Evolutionary conservation across 2,797 vertebrate genomes (phyloP), one percentile per base, ranked within the genome.

Genomic region (Neosalanx taihuensis): DNA sequence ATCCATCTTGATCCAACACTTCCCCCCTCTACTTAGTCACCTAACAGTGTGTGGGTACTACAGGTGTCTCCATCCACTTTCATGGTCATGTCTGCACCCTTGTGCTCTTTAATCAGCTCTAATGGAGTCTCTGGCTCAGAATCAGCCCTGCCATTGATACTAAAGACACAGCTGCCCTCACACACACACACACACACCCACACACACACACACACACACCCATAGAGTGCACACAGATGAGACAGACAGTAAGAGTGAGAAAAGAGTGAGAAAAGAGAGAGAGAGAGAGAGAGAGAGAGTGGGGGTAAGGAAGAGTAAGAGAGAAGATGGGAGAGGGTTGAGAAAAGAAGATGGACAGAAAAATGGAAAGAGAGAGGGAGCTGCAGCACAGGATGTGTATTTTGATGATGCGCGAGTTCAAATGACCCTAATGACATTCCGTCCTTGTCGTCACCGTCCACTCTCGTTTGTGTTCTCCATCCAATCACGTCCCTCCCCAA

Each of bases 71-170:
- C 90, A 89, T 90, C 89, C 90, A 89, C 89, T 90, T 81, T 78
- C 86, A 87, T 87, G 89, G 79, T 79, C 76, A 90, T 67, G 72
- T 79, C 85, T 88, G 79, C 75, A 89, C 83, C 89, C 81, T 81
- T 85, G 84, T 84, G 73, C 83, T 89, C 84, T 79, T 92, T 88
- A 93, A 93, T 93, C 91, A 90, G 85, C 85, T 71, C 87, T 93
- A 93, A 93, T 93, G 92, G 90, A 91, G 89, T 85, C 82, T 85
- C 81, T 93, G 92, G 92, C 91, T 89, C 84, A 59, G 78, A 79
- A 80, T 89, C 91, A 90, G 79, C 67, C 65, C 10, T 56, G 71
- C 76, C 75, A 86, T 71, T 85, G 83, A 86, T 79, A 81, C 51
- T 33, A 76, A 81, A 67, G 60, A 72, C 62, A 67, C 41, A 31